A percentile compares a stretch with the other conserved stretches of the same genome.
Conservation (phyloP, 2,888 invertebrate genomes). For the Petrolisthes manimaculis region DNA sequence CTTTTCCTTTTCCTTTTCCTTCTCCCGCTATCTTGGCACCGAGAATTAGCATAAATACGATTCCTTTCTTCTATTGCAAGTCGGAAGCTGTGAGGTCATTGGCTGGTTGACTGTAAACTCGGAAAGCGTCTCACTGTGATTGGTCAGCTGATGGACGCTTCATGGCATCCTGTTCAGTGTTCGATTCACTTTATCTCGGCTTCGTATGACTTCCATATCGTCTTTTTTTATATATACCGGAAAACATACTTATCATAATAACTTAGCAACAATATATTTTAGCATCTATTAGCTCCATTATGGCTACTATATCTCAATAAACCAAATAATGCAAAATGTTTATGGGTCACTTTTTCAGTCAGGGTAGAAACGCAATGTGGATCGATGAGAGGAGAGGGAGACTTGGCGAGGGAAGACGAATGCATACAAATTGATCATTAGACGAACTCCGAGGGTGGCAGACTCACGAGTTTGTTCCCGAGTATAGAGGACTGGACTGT, state of each 20-base stretch:
- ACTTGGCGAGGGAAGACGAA: conserved; percentile 19
- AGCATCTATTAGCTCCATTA: too few relatives aligned
- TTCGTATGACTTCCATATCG: not conserved
- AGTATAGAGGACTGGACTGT: not conserved
- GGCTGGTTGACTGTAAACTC: conserved; percentile 21
- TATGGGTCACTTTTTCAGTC: too few relatives aligned
- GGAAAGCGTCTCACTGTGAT: conserved; percentile 19
- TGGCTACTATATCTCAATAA: too few relatives aligned
- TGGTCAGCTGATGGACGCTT: conserved; percentile 24
- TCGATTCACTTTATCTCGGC: not conserved
- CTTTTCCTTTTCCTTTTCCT: conserved; percentile 45
- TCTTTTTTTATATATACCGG: not conserved
- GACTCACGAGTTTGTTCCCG: not conserved
- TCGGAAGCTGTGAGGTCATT: conserved; percentile 22
- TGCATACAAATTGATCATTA: conserved; percentile 48
- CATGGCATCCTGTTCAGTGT: conserved; percentile 53
- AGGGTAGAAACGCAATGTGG: not conserved
- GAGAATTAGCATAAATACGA: conserved; percentile 53
- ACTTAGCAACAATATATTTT: not conserved
- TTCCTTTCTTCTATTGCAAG: conserved; percentile 58
- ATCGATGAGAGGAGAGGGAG: conserved; percentile 32
- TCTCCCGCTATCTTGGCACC: conserved; percentile 49
- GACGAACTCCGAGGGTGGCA: not conserved
- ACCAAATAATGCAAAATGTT: too few relatives aligned
- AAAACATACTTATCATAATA: not conserved